Evolutionary conservation across 23 tunicate genomes (phyloP), one percentile per base, ranked within the genome.

Genomic region (Aplidium turbinatum): DNA sequence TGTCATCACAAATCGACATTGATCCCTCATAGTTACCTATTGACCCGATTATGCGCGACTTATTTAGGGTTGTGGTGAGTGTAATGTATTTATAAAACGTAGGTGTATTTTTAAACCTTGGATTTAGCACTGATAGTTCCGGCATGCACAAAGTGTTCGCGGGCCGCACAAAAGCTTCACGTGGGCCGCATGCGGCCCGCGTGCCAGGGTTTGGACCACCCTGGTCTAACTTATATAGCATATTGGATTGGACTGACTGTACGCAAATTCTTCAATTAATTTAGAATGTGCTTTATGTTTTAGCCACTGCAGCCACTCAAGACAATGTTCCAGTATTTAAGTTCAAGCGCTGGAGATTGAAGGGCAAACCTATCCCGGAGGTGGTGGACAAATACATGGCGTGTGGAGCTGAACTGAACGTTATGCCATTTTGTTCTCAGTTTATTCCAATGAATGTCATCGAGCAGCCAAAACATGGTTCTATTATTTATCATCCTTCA

Each of bases 391-490:
- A 85, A 58, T 85, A 85, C 47, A 67, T 66, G 28, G 72, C 48
- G 48, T 52, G 66, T 77, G 97, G 97, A 21, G 97, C 97, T 1
- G 97, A 91, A 34, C 73, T 91, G 53, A 91, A 91, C 63, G 97
- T 91, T 29, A 39, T 91, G 79, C 97, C 97, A 25, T 91, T 91
- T 50, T 91, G 97, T 56, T 84, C 91, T 21, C 97, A 91, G 68
- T 91, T 91, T 35, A 91, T 91, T 63, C 97, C 97, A 20, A 91
- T 91, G 97, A 79, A 91, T 58, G 97, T 91, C 5, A 84, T 91
- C 38, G 86, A 91, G 40, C 97, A 91, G 56, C 97, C 97, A 1
- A 52, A 84, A 25, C 85, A 91, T 61, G 97, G 97, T 13, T 91
- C 97, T 0, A 91, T 91, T 61, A 81, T 91, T 28, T 91, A 91